These are phyloP conservation scores for Rhagologus leucostigma DNA, from an alignment of 2,113 vertebrate genomes.

Conservation along the genomic window DNA sequence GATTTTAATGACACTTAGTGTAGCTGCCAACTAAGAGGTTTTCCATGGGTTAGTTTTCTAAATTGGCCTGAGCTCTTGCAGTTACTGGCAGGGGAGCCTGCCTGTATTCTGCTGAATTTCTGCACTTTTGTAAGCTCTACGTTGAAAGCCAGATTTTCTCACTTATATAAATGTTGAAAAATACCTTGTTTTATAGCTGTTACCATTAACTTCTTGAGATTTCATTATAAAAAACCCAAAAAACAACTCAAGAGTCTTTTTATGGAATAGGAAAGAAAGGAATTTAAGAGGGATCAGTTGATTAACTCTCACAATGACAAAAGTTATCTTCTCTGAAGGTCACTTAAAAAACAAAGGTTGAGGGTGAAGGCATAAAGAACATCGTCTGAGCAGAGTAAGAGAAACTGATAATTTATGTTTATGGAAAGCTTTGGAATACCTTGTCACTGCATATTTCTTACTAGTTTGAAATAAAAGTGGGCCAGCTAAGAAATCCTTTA, in stretches of 20 bases:
- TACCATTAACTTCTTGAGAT: neutral
- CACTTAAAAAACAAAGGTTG: neutral
- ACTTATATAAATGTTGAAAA: neutral
- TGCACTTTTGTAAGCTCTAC: neutral
- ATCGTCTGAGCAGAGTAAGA: neutral
- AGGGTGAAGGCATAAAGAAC: rapidly evolving
- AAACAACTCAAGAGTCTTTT: neutral
- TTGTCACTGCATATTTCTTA: neutral
- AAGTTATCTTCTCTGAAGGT: neutral
- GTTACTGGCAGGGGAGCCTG: neutral
- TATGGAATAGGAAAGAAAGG: neutral
- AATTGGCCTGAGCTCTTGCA: neutral
- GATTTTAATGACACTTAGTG: neutral
- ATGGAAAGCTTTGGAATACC: neutral
- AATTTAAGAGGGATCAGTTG: neutral
- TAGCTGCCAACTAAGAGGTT: neutral
- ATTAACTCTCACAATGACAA: neutral
- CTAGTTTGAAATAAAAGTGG: neutral
- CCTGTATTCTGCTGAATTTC: neutral
- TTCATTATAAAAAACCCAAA: neutral
- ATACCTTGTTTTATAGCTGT: neutral
- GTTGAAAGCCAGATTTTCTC: neutral
- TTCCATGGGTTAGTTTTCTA: neutral
- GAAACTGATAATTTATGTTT: neutral
- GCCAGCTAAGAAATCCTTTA: neutral